These are phyloP conservation scores for Eupithecia dodoneata DNA, from an alignment of 2,888 invertebrate genomes.

Conservation along the genomic window DNA sequence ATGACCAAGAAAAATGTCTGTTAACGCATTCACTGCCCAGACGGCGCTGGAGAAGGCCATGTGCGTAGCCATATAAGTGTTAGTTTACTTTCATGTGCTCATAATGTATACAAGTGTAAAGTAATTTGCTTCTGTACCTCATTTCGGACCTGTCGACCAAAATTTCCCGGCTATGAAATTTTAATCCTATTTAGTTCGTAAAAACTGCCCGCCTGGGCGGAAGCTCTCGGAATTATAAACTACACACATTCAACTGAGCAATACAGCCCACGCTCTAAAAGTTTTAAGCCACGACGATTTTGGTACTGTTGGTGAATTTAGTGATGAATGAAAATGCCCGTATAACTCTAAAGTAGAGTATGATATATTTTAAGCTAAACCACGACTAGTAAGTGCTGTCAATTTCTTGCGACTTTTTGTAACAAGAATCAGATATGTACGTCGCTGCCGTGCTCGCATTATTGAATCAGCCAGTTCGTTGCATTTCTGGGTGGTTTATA, in stretches of 20 bases:
- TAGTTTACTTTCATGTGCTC: background rate
- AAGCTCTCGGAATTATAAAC: constrained; percentile 22
- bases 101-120: constrained; percentile 1
- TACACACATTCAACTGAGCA: constrained; percentile 25
- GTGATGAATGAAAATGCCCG: background rate
- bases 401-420: background rate
- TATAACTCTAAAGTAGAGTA: background rate
- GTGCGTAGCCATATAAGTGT: no score
- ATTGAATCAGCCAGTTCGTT: background rate
- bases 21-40: background rate
- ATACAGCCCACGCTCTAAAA: constrained; percentile 25
- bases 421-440: background rate
- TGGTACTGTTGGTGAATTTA: constrained; percentile 19
- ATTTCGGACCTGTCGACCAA: constrained; percentile 7
- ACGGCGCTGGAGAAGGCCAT: no score
- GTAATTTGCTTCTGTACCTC: background rate
- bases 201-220: constrained; percentile 3
- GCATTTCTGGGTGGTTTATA: background rate
- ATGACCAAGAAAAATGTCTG: background rate
- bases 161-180: constrained; percentile 15
- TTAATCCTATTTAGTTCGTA: constrained; percentile 22
- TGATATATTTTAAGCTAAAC: background rate
- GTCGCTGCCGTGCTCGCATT: background rate
- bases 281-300: constrained; percentile 31
- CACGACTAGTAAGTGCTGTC: background rate